A percentile compares a stretch with the other conserved stretches of the same genome.
Evolutionary conservation across 2,797 vertebrate species (phyloP).

Genomic region (Sebastes dallii): DNA sequence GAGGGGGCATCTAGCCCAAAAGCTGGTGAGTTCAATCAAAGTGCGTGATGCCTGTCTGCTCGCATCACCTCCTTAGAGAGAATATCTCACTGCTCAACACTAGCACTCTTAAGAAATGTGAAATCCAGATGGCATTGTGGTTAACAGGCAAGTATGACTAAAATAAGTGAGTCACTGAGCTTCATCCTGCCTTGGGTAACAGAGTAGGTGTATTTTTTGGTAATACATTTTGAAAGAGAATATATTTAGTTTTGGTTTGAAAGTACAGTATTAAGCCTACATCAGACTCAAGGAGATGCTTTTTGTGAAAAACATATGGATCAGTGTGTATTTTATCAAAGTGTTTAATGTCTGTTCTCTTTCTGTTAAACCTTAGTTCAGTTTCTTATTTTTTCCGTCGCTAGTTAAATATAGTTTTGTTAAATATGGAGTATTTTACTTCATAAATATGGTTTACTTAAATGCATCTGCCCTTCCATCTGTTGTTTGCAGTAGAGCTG

Average conservation of each 20-base stretch:
- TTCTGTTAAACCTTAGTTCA: neutral
- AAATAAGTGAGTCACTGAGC: slow-evolving; percentile 29
- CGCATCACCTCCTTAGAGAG: slow-evolving; percentile 18
- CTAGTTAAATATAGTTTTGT: slow-evolving; percentile 42
- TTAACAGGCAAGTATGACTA: slow-evolving; percentile 26
- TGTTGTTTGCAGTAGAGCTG: slow-evolving; percentile 60
- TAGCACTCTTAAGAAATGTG: slow-evolving; percentile 9
- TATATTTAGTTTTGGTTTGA: neutral
- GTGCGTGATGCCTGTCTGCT: slow-evolving; percentile 25
- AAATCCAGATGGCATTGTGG: slow-evolving; percentile 36
- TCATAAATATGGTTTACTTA: slow-evolving; percentile 56
- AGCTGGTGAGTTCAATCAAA: slow-evolving; percentile 30
- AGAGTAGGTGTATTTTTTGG: slow-evolving; percentile 6
- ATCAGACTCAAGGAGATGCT: neutral
- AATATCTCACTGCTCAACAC: slow-evolving; percentile 5
- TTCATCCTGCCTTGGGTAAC: slow-evolving; percentile 17
- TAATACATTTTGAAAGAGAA: neutral
- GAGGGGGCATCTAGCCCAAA: slow-evolving; percentile 4
- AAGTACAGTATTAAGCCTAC: neutral
- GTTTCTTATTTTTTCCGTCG: slow-evolving; percentile 2
- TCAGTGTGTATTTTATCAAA: neutral
- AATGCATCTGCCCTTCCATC: slow-evolving; percentile 67
- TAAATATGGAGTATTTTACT: slow-evolving; percentile 40
- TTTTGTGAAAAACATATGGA: neutral
- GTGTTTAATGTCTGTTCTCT: neutral